phyloP scores from a whole-genome alignment of 1,140 invertebrate genomes.

The Lineus longissimus region DNA sequence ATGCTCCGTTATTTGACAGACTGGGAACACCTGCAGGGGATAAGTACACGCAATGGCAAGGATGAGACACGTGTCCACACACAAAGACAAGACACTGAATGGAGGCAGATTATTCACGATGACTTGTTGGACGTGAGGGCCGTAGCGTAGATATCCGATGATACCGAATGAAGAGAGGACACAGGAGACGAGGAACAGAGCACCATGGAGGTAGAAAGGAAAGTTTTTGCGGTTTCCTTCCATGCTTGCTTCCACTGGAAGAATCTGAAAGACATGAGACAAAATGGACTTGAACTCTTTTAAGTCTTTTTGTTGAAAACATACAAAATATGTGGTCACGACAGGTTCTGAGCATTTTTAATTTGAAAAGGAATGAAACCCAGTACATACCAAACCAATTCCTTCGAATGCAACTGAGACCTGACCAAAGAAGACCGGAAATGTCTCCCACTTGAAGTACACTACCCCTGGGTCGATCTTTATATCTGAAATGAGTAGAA shows the following conservation, averaged over 20 bases:
- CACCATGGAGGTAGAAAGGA: slow-evolving; percentile 1
- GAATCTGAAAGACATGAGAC: slow-evolving; percentile 9
- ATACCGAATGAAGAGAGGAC: slow-evolving; percentile 38
- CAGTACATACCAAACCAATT: slow-evolving; percentile 47
- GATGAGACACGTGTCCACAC: slow-evolving; percentile 41
- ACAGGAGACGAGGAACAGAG: slow-evolving; percentile 7
- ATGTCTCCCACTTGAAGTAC: slow-evolving; percentile 25
- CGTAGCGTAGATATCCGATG: slow-evolving; percentile 45
- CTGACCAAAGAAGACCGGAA: slow-evolving; percentile 48
- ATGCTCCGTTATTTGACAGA: slow-evolving; percentile 43
- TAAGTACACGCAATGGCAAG: slow-evolving; percentile 45
- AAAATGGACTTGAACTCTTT: too few relatives aligned
- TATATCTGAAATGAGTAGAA: too few relatives aligned
- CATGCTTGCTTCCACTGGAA: slow-evolving; percentile 24
- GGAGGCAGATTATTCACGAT: slow-evolving; percentile 37
- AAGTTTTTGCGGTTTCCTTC: slow-evolving; percentile 17
- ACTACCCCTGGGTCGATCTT: slow-evolving; percentile 6
- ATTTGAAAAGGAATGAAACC: too few relatives aligned
- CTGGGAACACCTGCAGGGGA: slow-evolving; percentile 46
- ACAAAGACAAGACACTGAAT: slow-evolving; percentile 19
- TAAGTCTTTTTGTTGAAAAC: too few relatives aligned
- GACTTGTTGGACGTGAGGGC: slow-evolving; percentile 38
- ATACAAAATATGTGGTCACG: too few relatives aligned
- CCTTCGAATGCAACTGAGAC: slow-evolving; percentile 48
- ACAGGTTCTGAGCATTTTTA: too few relatives aligned